A percentile compares a stretch with the other conserved stretches of the same genome.
phyloP scores from a whole-genome alignment of 1,140 invertebrate genomes.

The Musca domestica region DNA sequence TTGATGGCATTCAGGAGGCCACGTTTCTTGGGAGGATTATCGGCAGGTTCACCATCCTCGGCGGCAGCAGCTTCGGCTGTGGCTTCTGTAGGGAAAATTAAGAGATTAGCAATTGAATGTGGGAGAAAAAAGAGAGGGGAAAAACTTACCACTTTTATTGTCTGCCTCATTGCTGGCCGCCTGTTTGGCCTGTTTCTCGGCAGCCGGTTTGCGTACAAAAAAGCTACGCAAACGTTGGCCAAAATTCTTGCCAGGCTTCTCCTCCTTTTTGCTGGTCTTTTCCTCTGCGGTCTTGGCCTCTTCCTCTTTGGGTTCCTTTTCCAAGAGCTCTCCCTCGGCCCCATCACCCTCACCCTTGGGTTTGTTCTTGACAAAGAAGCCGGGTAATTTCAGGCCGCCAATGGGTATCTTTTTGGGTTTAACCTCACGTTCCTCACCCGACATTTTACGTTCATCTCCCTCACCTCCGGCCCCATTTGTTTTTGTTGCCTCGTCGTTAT shows the following conservation, averaged over 20 bases:
- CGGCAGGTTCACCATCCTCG: constrained; percentile 37
- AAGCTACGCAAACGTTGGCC: constrained; percentile 48
- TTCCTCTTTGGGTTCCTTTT: constrained; percentile 50
- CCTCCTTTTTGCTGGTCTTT: constrained; percentile 47
- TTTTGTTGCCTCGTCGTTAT: constrained; percentile 62
- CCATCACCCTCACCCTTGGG: constrained; percentile 56
- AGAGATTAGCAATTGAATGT: background rate
- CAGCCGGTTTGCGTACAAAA: constrained; percentile 44
- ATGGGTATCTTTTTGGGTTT: constrained; percentile 79
- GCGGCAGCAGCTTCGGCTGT: constrained; percentile 56
- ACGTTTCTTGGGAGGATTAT: constrained; percentile 45
- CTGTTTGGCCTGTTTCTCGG: constrained; percentile 40
- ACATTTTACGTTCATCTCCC: constrained; percentile 59
- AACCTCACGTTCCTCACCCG: constrained; percentile 66
- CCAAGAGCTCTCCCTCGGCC: constrained; percentile 53
- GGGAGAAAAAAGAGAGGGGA: background rate
- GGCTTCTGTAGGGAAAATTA: constrained; percentile 35
- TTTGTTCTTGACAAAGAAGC: constrained; percentile 73
- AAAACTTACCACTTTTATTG: constrained; percentile 48
- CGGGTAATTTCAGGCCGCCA: constrained; percentile 78
- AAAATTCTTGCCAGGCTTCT: constrained; percentile 38
- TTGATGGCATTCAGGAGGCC: constrained; percentile 63
- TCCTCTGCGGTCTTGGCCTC: background rate
- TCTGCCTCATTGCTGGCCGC: constrained; percentile 31
- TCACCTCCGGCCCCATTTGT: constrained; percentile 52